Percentiles rank a stretch among this genome's conserved stretches.
Evolutionary conservation across 2,888 invertebrate species (phyloP).

Genomic region (Sinohyriopsis cumingii): DNA sequence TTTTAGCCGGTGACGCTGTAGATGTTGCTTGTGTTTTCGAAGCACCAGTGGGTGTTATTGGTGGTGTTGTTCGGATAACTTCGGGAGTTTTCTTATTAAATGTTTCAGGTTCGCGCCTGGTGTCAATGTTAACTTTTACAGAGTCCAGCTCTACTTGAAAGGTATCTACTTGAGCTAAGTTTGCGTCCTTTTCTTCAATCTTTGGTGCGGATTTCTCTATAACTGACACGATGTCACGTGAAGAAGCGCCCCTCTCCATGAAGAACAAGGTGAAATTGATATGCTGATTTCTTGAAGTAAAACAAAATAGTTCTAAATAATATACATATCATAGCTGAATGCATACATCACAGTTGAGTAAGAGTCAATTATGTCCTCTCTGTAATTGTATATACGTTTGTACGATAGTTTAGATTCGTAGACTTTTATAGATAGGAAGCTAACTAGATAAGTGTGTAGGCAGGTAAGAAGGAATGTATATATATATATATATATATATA

Average conservation of each 20-base stretch:
- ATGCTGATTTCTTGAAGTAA: slow-evolving; percentile 39
- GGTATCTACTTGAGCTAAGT: slow-evolving; percentile 42
- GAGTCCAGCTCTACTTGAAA: slow-evolving; percentile 46
- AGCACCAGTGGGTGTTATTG: not conserved
- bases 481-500: too few species aligned
- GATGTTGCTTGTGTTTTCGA: not conserved
- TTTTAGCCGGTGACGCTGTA: not conserved
- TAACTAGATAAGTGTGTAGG: not conserved
- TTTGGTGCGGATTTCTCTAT: slow-evolving; percentile 46
- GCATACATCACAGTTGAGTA: not conserved
- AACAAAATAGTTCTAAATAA: not conserved
- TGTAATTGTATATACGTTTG: not conserved
- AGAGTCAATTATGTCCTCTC: not conserved
- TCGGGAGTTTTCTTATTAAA: slow-evolving; percentile 39
- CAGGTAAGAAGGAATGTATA: not conserved
- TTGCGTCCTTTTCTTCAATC: slow-evolving; percentile 17
- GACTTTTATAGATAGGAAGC: not conserved
- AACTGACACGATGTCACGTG: slow-evolving; percentile 46
- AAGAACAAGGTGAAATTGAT: slow-evolving; percentile 57
- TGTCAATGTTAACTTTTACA: slow-evolving; percentile 44
- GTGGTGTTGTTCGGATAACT: not conserved
- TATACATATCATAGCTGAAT: not conserved
- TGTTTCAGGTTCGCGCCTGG: slow-evolving; percentile 42
- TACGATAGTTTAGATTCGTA: not conserved
- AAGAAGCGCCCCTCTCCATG: slow-evolving; percentile 41